Evolutionary conservation across 53 echinoderm and acorn worm species (phyloP), one percentile per base, ranked within the genome.

Genomic region (Luidia sarsii): DNA sequence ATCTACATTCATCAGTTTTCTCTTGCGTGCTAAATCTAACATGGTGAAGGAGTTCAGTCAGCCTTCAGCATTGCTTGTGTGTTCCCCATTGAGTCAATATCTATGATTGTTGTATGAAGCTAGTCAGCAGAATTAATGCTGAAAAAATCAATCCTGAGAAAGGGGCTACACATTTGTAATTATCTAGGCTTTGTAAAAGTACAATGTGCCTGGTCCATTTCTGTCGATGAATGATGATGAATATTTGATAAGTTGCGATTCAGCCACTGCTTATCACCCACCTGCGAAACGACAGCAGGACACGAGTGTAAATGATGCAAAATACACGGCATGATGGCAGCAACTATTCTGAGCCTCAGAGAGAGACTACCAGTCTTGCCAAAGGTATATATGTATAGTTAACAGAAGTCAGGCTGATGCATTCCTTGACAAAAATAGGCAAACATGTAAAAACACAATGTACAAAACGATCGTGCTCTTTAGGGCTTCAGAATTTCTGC

Each of bases 141-240:
- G 1, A n/a, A 54, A n/a, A n/a, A 36, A 63, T 63, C 63, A 63
- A 63, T 63, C 36, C 37, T 0, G 4, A 6, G 10, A 33, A 20
- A 35, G 36, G 13, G 15, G 63, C n/a, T 33, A 34, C 34, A n/a
- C n/a, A n/a, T n/a, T 18, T 3, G 3, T 9, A 4, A 63, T 63
- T 16, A 18, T 63, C 7, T 1, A 34, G 0, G 36, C 33, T 14
- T 63, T 15, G 29, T 15, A n/a, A 35, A 29, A 35, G 63, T n/a
- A 61, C 33, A 33, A n/a, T 16, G 23, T 25, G 57, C 56, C 67
- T 72, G 27, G 30, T 54, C 27, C 39, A 55, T 72, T 72, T 2
- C 34, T 55, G 38, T 53, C 18, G 13, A n/a, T n/a, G n/a, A 19
- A 14, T 63, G 19, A n/a, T 16, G 56, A 55, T 56, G 56, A 56